Conservation (phyloP, 2,113 vertebrate species). For the Nettapus auritus region DNA sequence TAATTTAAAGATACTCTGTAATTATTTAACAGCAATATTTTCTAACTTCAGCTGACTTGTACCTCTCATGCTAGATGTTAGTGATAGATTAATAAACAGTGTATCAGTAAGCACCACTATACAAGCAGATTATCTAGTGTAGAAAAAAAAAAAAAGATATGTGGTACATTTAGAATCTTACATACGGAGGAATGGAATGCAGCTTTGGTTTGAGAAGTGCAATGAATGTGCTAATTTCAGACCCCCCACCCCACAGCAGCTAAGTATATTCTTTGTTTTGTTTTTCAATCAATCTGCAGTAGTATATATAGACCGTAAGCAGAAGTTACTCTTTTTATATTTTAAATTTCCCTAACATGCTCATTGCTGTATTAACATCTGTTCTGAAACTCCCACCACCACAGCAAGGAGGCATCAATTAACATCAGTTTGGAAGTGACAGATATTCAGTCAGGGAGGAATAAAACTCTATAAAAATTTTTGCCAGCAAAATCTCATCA, state of each 20-base stretch:
- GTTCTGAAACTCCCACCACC: slow-evolving; percentile 44
- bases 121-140: not conserved
- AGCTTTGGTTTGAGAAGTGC: not conserved
- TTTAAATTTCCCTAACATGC: slow-evolving; percentile 31
- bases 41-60: slow-evolving; percentile 20
- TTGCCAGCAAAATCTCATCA: slow-evolving; percentile 53
- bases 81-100: not conserved
- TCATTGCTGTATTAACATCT: slow-evolving; percentile 59
- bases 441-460: slow-evolving; percentile 58
- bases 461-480: slow-evolving; percentile 47
- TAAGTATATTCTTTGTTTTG: slow-evolving; percentile 39
- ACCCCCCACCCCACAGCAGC: not conserved
- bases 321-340: slow-evolving; percentile 45
- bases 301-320: slow-evolving; percentile 30
- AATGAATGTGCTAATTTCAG: not conserved
- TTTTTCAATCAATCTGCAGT: slow-evolving; percentile 28
- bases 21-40: slow-evolving; percentile 57
- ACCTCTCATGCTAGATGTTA: not conserved
- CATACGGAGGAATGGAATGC: not conserved
- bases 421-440: slow-evolving; percentile 62
- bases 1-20: slow-evolving; percentile 46
- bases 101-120: not conserved
- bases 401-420: slow-evolving; percentile 57
- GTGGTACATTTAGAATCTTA: not conserved
- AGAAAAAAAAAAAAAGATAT: not conserved